A percentile compares a stretch with the other conserved stretches of the same genome.
Evolutionary conservation across 2,797 vertebrate species (phyloP).

Genomic region (Emydoidea blandingii): DNA sequence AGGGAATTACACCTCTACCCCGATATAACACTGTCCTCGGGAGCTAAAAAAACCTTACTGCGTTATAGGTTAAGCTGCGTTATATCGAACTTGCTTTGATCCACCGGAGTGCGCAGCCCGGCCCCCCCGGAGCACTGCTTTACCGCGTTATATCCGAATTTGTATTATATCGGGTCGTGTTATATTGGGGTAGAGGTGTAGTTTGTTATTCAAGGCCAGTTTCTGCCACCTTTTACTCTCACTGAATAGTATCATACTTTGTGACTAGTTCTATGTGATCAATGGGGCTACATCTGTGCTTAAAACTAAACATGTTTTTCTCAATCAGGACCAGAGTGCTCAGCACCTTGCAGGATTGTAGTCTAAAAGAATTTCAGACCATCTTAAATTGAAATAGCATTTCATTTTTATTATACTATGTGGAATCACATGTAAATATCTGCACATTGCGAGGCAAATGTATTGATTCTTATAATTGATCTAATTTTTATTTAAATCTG

Average conservation of each 20-base stretch:
- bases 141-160: no score
- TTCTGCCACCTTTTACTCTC: neutral
- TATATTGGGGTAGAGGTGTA: no score
- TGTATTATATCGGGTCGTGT: no score
- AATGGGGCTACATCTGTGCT: neutral
- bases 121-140: no score
- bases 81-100: no score
- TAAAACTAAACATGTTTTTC: neutral
- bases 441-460: neutral
- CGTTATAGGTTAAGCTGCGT: no score
- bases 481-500: neutral
- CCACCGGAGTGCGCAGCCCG: no score
- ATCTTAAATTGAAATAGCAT: neutral
- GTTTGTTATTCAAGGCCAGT: neutral
- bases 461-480: neutral
- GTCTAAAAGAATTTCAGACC: neutral
- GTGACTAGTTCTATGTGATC: neutral
- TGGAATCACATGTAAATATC: neutral
- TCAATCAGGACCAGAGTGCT: neutral
- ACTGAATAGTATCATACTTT: neutral
- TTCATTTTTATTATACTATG: neutral
- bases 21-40: no score
- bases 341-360: neutral
- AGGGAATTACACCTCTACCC: neutral
- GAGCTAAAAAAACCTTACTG: no score